Conservation (phyloP, 2,113 vertebrate species). For the Tychaedon coryphoeus region DNA sequence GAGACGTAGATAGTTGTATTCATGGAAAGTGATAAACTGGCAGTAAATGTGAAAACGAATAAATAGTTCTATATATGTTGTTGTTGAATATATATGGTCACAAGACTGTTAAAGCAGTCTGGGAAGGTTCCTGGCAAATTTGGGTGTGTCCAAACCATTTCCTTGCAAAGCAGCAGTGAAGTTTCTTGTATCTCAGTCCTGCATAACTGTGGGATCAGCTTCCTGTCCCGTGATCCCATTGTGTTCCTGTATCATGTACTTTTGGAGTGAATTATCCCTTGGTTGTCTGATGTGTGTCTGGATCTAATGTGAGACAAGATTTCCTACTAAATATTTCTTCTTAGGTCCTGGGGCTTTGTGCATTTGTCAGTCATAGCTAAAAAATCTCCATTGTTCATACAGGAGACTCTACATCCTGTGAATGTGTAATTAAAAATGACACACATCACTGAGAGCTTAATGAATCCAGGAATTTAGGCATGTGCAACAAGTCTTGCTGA, state of each 20-base stretch:
- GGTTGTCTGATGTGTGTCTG: not conserved
- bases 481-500: not conserved
- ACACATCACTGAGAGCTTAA: not conserved
- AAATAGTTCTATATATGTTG: not conserved
- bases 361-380: not conserved
- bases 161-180: not conserved
- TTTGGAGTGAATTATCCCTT: not conserved
- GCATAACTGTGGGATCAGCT: not conserved
- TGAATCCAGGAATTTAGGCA: not conserved
- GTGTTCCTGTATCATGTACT: rapidly evolving
- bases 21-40: not conserved
- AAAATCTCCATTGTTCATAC: not conserved
- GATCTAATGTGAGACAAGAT: not conserved
- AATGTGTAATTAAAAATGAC: not conserved
- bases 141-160: not conserved
- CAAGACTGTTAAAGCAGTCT: not conserved
- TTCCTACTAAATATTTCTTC: not conserved
- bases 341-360: not conserved
- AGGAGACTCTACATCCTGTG: not conserved
- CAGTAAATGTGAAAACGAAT: not conserved
- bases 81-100: not conserved
- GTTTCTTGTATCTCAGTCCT: not conserved
- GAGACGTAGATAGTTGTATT: not conserved
- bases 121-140: not conserved
- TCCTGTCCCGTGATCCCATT: not conserved